Evolutionary conservation across 2,888 invertebrate genomes (phyloP), one percentile per base, ranked within the genome.

Genomic region (Crioceris asparagi): DNA sequence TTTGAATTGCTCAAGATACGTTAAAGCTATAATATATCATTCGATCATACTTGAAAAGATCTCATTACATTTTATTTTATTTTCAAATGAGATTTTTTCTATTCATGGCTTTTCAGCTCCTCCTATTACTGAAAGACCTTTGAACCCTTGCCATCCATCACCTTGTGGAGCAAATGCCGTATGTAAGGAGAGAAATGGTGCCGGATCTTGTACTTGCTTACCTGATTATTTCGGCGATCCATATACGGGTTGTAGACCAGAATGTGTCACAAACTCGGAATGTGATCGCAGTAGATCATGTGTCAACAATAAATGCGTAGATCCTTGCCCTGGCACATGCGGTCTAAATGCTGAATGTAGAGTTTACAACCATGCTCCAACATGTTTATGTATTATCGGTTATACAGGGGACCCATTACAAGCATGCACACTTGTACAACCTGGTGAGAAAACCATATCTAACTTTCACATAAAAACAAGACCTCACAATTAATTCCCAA

Each of bases 141-240:
- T 52, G 43, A 65, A 60, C 48, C 76, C 75, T 21, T 79, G 79
- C 54, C 66, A 68, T 47, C 77, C 78, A 32, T 74, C 75, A 43
- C 79, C 79, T 2, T 82, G 80, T 52, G 80, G 80, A 12, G 64
- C 75, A 14, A 78, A 79, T 59, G 77, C 79, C 38, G 55, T 75
- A 31, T 81, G 80, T 50, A 70, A 74, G 51, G 73, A 72, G 54
- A 68, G 73, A 40, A 74, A 75, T 49, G 71, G 72, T 39, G 75
- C 75, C 41, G 78, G 78, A 17, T 70, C 75, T 36, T 80, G 79
- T 53, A 66, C 69, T 43, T 79, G 79, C 54, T 62, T 75, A 36
- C 66, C 74, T 12, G 75, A 73, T 49, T 79, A 75, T 54, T 69
- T 71, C 36, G 79, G 79, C 23, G 71, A 76, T 55, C 79, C 80